A percentile compares a stretch with the other conserved stretches of the same genome.
phyloP scores from a whole-genome alignment of 2,888 invertebrate species.

The Drosophila robusta region DNA sequence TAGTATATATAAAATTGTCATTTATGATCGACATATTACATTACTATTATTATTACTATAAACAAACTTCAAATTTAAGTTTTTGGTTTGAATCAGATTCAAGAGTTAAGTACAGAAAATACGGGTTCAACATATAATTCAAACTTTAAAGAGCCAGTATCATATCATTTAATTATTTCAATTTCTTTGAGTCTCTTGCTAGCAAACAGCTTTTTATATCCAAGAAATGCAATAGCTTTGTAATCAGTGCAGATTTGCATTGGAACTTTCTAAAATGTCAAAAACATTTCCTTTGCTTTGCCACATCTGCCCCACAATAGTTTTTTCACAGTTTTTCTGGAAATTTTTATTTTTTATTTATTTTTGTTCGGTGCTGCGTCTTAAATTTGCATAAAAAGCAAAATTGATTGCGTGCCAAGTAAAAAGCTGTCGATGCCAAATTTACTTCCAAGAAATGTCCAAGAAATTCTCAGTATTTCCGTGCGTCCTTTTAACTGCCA shows the following conservation, averaged over 20 bases:
- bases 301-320: not conserved
- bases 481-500: conserved; percentile 2
- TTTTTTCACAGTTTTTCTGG: conserved; percentile 5
- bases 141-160: not conserved
- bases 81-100: too few relatives aligned
- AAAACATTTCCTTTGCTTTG: conserved; percentile 24
- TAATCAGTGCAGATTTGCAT: conserved; percentile 3
- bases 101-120: not conserved
- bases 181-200: not conserved
- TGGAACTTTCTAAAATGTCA: conserved; percentile 12
- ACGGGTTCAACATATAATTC: not conserved
- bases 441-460: not conserved
- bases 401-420: conserved; percentile 48
- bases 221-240: not conserved
- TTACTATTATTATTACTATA: too few relatives aligned
- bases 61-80: too few relatives aligned
- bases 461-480: too few relatives aligned
- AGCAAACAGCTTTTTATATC: not conserved
- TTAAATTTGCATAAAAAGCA: conserved; percentile 56
- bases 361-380: not conserved
- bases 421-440: conserved; percentile 26
- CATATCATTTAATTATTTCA: not conserved
- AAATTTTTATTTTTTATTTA: too few relatives aligned
- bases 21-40: too few relatives aligned
- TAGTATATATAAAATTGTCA: too few relatives aligned